These are phyloP conservation scores for Sprattus sprattus DNA, from an alignment of 2,113 vertebrate species.

Conservation along the genomic window DNA sequence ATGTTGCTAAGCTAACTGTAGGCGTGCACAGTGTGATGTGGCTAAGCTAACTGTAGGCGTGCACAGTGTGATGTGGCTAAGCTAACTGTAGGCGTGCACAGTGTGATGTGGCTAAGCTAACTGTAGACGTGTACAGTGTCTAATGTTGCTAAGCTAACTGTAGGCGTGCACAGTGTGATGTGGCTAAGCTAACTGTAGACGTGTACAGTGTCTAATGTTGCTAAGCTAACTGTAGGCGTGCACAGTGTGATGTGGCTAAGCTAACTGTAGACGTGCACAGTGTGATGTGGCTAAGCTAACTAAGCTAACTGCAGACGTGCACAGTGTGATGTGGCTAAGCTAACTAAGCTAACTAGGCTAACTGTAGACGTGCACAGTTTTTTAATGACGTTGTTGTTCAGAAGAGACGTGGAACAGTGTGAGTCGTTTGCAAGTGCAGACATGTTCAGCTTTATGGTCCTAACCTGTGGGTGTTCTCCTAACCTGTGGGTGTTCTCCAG, in stretches of 20 bases:
- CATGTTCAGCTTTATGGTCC: not conserved
- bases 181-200: not conserved
- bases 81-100: not conserved
- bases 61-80: not conserved
- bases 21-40: not conserved
- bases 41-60: not conserved
- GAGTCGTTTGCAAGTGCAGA: not conserved
- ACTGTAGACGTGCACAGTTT: not conserved
- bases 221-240: not conserved
- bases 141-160: not conserved
- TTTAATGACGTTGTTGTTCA: not conserved
- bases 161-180: not conserved
- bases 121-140: not conserved
- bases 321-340: not conserved
- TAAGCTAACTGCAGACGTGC: not conserved
- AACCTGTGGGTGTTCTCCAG: not conserved
- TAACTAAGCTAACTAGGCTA: too few species aligned
- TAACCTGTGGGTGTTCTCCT: not conserved
- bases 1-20: not conserved
- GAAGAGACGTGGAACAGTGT: not conserved
- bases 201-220: not conserved
- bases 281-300: too few species aligned
- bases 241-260: not conserved
- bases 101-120: not conserved
- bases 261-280: not conserved